Percentiles rank a stretch among this genome's conserved stretches.
phyloP scores from a whole-genome alignment of 2,797 vertebrate species.

The Sebastes taczanowskii region DNA sequence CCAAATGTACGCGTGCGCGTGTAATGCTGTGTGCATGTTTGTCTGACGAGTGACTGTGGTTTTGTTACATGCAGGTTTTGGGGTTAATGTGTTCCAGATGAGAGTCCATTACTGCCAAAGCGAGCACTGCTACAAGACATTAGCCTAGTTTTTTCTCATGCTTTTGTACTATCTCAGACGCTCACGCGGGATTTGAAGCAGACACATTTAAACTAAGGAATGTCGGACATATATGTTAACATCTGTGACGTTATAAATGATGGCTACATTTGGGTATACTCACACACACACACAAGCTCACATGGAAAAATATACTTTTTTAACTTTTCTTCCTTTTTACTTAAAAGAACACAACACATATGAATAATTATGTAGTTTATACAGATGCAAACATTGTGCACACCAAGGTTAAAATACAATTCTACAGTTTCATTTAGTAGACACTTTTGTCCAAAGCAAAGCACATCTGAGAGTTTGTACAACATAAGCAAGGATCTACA shows the following conservation, averaged over 20 bases:
- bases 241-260: neutral
- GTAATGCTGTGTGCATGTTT: neutral
- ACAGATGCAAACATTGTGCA: neutral
- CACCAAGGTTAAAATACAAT: no score
- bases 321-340: neutral
- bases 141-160: conserved; percentile 34
- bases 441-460: no score
- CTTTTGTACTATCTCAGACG: neutral
- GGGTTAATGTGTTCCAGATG: conserved; percentile 75
- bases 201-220: neutral
- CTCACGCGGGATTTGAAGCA: neutral
- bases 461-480: no score
- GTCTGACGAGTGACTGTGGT: conserved; percentile 48
- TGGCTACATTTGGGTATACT: neutral
- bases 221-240: neutral
- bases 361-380: neutral
- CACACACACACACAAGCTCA: neutral
- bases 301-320: neutral
- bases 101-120: conserved; percentile 44
- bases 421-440: no score
- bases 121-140: conserved; percentile 47
- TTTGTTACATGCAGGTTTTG: conserved; percentile 67
- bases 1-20: neutral
- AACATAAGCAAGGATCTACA: no score
- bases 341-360: neutral